Percentiles rank a stretch among this genome's conserved stretches.
Evolutionary conservation across 2,113 vertebrate genomes (phyloP).

Genomic region (Vidua chalybeata): DNA sequence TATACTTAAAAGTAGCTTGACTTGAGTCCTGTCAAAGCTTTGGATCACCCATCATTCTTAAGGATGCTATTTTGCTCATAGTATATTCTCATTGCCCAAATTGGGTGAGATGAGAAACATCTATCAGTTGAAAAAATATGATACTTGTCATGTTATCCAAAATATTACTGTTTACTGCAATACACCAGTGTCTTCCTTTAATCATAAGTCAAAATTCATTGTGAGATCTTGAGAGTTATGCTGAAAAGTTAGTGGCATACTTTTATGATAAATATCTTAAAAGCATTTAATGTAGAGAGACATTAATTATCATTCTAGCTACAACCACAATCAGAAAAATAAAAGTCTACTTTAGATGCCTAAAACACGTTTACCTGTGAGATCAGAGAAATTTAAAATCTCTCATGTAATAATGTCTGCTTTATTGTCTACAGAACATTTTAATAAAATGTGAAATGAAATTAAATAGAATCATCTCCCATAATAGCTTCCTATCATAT

Average conservation of each 20-base stretch:
- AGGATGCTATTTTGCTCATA: not conserved
- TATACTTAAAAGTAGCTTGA: not conserved
- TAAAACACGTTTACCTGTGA: not conserved
- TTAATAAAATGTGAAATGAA: slow-evolving; percentile 51
- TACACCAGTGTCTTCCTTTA: not conserved
- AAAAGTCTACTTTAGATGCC: not conserved
- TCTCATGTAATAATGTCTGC: not conserved
- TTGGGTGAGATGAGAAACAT: not conserved
- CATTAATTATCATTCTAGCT: not conserved
- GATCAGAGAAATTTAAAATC: not conserved
- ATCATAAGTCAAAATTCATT: not conserved
- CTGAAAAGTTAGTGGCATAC: not conserved
- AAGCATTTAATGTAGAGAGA: not conserved
- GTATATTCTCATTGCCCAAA: not conserved
- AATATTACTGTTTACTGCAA: not conserved
- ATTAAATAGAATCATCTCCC: slow-evolving; percentile 39
- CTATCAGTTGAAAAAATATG: not conserved
- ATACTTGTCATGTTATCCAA: not conserved
- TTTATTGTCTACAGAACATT: slow-evolving; percentile 3
- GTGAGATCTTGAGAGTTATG: not conserved
- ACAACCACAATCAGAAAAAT: not conserved
- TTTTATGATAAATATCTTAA: not conserved
- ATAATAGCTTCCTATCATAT: slow-evolving; percentile 41
- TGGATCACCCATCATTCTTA: not conserved
- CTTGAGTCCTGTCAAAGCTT: not conserved